Evolutionary conservation across 2,797 vertebrate genomes (phyloP), one percentile per base, ranked within the genome.

Genomic region (Novumbra hubbsi): DNA sequence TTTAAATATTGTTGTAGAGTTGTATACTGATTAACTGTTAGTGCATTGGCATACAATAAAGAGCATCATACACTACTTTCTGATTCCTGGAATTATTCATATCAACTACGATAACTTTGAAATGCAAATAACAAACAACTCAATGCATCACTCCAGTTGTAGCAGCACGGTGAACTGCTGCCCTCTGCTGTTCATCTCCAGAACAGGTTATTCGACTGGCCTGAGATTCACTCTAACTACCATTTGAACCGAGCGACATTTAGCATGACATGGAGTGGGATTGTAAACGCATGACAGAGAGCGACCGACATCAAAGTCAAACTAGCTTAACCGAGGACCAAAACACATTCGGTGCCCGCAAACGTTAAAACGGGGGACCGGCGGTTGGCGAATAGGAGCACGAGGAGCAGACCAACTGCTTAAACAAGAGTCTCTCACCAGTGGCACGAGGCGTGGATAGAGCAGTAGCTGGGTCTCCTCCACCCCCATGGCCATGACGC

Each of bases 381-480:
- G 41, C 8, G 41, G 41, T 45, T 1, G 41, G 41, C 12, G 17
- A 57, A 24, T n/a, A 21, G 5, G 7, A 0, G 9, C 3, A 12
- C 41, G 41, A 45, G 41, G 8, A 8, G 8, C 3, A 45, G 41
- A 45, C 41, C 4, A 41, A 41, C 6, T 41, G 5, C 16, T 55
- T 11, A 67, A 6, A 17, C 7, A n/a, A 60, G 5, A 32, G 24
- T 68, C 0, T 12, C 94, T 91, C 89, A 99, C 97, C 80, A 99
- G 79, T 0, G 97, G 96, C 83, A 96, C 88, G 34, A 99, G 95
- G 67, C 92, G 91, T 0, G 98, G 98, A 78, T 99, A 99, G 85
- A 99, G 94, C 70, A 96, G 92, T 57, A 97, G 85, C 86, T 98
- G 97, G 0, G 94, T 96, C 78, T 96, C 95, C 0, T 96, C 96